phyloP scores from a whole-genome alignment of 2,797 vertebrate genomes.

The Sebastes itinus region DNA sequence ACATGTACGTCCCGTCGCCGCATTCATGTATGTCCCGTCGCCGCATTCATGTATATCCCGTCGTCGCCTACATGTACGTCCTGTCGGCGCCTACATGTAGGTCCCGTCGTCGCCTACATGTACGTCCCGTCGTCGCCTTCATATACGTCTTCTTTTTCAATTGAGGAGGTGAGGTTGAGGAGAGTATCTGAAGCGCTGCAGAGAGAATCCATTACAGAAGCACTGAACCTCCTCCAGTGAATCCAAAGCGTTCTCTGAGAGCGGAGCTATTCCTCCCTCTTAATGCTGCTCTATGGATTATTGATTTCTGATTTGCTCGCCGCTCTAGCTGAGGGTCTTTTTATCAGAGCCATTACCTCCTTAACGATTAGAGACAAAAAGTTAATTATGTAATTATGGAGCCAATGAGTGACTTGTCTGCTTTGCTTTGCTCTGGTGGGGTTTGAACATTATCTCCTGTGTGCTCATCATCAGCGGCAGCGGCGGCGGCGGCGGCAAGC shows the following conservation, averaged over 20 bases:
- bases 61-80: no score
- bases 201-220: not conserved
- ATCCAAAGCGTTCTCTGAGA: slow-evolving; percentile 69
- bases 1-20: no score
- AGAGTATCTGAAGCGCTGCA: not conserved
- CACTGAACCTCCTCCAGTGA: slow-evolving; percentile 38
- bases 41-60: accelerated
- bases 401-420: slow-evolving; percentile 95
- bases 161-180: not conserved
- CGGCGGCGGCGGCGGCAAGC: slow-evolving; percentile 83
- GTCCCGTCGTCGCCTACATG: no score
- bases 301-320: slow-evolving; percentile 96
- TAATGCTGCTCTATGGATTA: slow-evolving; percentile 94
- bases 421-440: slow-evolving; percentile 92
- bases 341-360: slow-evolving; percentile 96
- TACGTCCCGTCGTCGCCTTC: no score
- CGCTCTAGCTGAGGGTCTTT: slow-evolving; percentile 90
- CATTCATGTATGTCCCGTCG: accelerated
- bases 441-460: slow-evolving; percentile 92
- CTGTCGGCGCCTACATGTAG: accelerated
- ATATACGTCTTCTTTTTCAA: no score
- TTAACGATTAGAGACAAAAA: slow-evolving; percentile 98
- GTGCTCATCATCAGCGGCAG: slow-evolving; percentile 88
- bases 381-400: slow-evolving; percentile 98
- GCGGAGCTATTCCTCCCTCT: slow-evolving; percentile 21